Conservation (phyloP, 2,797 vertebrate species). For the Myotis daubentonii region DNA sequence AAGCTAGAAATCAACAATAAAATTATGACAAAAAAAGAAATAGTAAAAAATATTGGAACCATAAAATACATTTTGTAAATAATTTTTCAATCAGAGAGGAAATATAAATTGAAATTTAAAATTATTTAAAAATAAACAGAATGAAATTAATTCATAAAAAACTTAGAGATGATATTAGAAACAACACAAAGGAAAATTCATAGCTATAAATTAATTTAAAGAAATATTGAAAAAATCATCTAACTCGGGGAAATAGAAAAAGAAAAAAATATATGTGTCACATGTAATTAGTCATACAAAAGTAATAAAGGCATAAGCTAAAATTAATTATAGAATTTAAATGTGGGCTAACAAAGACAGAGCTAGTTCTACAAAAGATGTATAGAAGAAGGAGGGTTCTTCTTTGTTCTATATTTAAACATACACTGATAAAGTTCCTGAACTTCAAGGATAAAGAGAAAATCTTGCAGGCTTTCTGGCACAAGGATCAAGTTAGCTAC, state of each 20-base stretch:
- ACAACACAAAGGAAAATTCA: neutral
- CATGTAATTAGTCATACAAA: neutral
- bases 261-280: neutral
- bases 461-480: neutral
- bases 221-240: neutral
- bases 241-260: neutral
- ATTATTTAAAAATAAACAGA: neutral
- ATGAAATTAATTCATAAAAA: neutral
- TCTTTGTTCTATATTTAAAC: slow-evolving; percentile 7
- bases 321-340: slow-evolving; percentile 36
- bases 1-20: slow-evolving; percentile 37
- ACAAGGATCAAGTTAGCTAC: neutral
- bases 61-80: slow-evolving; percentile 33
- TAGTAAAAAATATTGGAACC: neutral
- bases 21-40: neutral
- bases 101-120: neutral
- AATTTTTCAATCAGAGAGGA: neutral
- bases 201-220: slow-evolving; percentile 1
- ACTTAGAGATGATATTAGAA: neutral
- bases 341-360: neutral
- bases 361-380: neutral
- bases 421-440: neutral
- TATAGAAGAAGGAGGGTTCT: neutral
- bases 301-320: neutral
- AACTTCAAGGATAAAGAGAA: neutral